Evolutionary conservation across 1,140 invertebrate species (phyloP).

Genomic region (Dufourea novaeangliae): DNA sequence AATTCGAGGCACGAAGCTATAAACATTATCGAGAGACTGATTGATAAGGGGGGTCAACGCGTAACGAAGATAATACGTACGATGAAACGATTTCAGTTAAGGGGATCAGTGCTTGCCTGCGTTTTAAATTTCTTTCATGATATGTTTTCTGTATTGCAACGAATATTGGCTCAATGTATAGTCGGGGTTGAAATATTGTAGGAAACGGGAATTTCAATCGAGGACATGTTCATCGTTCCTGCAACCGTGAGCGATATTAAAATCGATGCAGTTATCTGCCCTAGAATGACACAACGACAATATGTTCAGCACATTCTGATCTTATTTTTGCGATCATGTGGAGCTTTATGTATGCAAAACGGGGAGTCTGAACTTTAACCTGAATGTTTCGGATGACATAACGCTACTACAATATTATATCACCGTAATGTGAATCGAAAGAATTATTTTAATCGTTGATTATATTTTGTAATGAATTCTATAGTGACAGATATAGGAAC

Average conservation of each 20-base stretch:
- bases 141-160: no score
- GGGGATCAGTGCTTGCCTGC: not conserved
- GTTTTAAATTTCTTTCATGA: not conserved
- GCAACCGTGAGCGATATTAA: conserved; percentile 53
- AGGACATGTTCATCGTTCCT: conserved; percentile 55
- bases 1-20: not conserved
- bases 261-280: conserved; percentile 69
- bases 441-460: no score
- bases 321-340: conserved; percentile 5
- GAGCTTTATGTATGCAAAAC: no score
- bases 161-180: no score
- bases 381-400: no score
- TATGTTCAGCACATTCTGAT: conserved; percentile 13
- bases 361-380: no score
- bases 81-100: not conserved
- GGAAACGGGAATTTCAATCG: not conserved
- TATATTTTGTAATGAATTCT: no score
- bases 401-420: no score
- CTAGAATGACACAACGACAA: conserved; percentile 50
- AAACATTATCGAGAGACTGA: not conserved
- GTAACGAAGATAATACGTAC: conserved; percentile 31
- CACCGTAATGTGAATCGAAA: no score
- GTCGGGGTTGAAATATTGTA: no score
- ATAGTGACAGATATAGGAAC: no score
- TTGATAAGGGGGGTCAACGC: conserved; percentile 44